Conservation (phyloP, 2,113 vertebrate species). For the Nyctereutes procyonoides region DNA sequence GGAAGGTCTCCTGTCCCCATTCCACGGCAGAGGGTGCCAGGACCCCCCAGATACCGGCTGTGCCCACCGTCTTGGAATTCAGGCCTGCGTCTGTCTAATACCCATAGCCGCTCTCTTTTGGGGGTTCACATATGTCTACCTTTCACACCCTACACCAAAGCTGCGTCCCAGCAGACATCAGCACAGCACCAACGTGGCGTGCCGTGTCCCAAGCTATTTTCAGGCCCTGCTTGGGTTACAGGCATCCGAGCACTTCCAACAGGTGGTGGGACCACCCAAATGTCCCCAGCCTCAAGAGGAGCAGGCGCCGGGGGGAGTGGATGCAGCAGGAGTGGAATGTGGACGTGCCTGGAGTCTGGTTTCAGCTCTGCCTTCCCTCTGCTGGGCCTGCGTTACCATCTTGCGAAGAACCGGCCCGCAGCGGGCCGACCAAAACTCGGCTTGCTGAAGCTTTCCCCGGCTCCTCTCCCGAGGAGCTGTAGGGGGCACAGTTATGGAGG, state of each 20-base stretch:
- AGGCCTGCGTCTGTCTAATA: neutral
- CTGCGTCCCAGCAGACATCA: neutral
- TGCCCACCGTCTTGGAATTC: neutral
- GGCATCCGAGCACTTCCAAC: slow-evolving; percentile 49
- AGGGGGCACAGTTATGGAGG: fast-evolving
- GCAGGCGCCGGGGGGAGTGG: neutral
- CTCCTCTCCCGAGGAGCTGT: neutral
- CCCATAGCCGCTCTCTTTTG: neutral
- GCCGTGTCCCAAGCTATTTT: slow-evolving; percentile 19
- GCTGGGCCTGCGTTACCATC: fast-evolving
- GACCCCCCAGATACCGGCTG: fast-evolving
- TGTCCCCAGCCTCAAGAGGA: neutral
- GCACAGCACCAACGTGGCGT: fast-evolving
- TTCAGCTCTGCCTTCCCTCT: neutral
- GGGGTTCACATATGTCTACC: neutral
- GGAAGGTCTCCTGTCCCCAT: neutral
- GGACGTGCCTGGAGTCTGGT: neutral
- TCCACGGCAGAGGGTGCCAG: too few relatives aligned
- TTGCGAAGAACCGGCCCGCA: fast-evolving
- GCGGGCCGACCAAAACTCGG: fast-evolving
- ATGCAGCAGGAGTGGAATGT: neutral
- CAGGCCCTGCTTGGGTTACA: slow-evolving; percentile 62
- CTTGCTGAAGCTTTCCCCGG: fast-evolving
- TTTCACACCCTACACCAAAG: neutral
- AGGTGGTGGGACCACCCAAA: slow-evolving; percentile 69